Evolutionary conservation across 2,888 invertebrate genomes (phyloP).

Genomic region (Linnaemya tessellans): DNA sequence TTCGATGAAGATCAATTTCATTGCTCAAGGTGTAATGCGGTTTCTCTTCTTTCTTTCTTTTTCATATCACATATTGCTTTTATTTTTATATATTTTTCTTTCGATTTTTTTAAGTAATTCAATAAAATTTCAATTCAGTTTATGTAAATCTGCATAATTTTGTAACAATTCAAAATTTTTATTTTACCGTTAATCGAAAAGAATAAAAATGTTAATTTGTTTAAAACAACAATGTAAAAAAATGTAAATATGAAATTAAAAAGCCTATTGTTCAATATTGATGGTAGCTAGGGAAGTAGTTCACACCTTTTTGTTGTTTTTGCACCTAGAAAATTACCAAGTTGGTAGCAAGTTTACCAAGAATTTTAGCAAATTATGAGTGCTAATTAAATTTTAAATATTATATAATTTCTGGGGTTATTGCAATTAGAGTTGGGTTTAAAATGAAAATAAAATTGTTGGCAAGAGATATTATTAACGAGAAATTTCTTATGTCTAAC

Average conservation of each 20-base stretch:
- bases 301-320: conserved; percentile 50
- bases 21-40: conserved; percentile 31
- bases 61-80: neutral
- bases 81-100: neutral
- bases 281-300: neutral
- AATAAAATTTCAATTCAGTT: conserved; percentile 26
- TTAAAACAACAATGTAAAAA: neutral
- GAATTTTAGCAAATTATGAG: neutral
- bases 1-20: conserved; percentile 55
- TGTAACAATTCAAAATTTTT: conserved; percentile 35
- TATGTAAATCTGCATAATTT: conserved; percentile 51
- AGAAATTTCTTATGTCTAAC: neutral
- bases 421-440: neutral
- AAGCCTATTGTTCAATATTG: conserved; percentile 14
- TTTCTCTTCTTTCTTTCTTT: conserved; percentile 19
- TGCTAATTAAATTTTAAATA: conserved; percentile 16
- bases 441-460: neutral
- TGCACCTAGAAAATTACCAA: conserved; percentile 18
- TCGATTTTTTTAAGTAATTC: conserved; percentile 14
- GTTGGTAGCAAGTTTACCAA: neutral
- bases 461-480: neutral
- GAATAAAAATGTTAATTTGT: conserved; percentile 21
- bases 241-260: neutral
- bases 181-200: conserved; percentile 51
- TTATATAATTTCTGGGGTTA: conserved; percentile 1